These are phyloP conservation scores for Cecidostiba fungosa DNA, from an alignment of 2,888 invertebrate species.

Conservation along the genomic window DNA sequence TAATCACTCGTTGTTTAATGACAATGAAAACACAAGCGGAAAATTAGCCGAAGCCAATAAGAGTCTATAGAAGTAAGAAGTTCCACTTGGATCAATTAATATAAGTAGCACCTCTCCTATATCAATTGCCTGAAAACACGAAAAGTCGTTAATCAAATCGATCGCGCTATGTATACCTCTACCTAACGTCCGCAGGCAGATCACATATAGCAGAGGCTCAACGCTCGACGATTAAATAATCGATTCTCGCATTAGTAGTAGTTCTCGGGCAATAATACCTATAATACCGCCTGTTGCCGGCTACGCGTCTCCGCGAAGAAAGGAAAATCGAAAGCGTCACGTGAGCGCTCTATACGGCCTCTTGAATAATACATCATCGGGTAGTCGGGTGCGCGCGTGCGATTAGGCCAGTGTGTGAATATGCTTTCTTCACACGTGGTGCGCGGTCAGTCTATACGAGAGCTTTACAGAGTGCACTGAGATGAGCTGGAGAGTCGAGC, in stretches of 20 bases:
- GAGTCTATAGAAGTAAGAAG: no score
- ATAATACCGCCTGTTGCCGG: slow-evolving; percentile 8
- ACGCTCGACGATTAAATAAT: slow-evolving; percentile 41
- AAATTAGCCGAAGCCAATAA: no score
- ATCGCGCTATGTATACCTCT: background rate
- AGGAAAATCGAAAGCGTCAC: slow-evolving; percentile 50
- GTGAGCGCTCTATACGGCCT: slow-evolving; percentile 5
- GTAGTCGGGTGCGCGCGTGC: background rate
- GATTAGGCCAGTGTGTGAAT: background rate
- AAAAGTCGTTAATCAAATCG: background rate
- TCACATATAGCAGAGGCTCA: background rate
- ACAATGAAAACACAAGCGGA: no score
- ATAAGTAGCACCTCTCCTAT: background rate
- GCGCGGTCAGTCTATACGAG: background rate
- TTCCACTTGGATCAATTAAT: background rate
- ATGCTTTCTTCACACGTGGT: background rate
- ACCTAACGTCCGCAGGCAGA: background rate
- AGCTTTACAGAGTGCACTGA: background rate
- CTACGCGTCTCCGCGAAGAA: slow-evolving; percentile 17
- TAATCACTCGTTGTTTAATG: no score
- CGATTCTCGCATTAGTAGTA: slow-evolving; percentile 9
- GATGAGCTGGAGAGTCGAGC: background rate
- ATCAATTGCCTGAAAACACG: background rate
- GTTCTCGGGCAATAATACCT: background rate
- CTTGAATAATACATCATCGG: slow-evolving; percentile 13